Conservation (phyloP, 1,140 invertebrate genomes). For the Penaeus japonicus region DNA sequence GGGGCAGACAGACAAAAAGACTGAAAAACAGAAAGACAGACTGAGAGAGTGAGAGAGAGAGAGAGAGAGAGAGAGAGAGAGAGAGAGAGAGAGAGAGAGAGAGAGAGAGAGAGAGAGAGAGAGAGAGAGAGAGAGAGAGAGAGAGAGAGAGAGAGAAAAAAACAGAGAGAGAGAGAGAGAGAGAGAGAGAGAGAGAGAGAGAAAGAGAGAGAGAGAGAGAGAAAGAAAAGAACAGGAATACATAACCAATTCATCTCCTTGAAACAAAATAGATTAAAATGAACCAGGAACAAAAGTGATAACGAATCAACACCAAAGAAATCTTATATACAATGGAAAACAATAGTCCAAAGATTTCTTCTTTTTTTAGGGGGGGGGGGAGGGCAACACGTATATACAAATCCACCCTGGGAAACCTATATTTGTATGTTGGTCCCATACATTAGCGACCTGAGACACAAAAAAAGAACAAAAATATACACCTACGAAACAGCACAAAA, state of each 20-base stretch:
- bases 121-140: slow-evolving; percentile 2
- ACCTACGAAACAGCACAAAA: too few relatives aligned
- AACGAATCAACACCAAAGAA: too few relatives aligned
- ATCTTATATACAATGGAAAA: too few relatives aligned
- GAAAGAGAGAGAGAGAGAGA: background rate
- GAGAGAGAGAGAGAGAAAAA: slow-evolving; percentile 7
- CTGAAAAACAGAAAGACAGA: slow-evolving; percentile 1
- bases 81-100: background rate
- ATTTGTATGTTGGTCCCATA: too few relatives aligned
- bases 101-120: too few relatives aligned
- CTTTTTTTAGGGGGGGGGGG: background rate
- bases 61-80: background rate
- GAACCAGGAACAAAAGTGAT: too few relatives aligned
- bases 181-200: slow-evolving; percentile 17
- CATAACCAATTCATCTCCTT: too few relatives aligned
- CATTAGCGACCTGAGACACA: background rate
- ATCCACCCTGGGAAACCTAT: too few relatives aligned
- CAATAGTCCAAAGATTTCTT: too few relatives aligned
- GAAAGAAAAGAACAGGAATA: background rate
- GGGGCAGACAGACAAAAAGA: slow-evolving; percentile 8
- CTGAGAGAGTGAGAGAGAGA: slow-evolving; percentile 17
- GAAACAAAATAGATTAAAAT: too few relatives aligned
- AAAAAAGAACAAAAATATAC: background rate
- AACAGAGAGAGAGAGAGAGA: background rate
- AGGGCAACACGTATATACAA: too few relatives aligned